Evolutionary conservation across 2,797 vertebrate genomes (phyloP), one percentile per base, ranked within the genome.

Genomic region (Enteromius afrohamiltoni): DNA sequence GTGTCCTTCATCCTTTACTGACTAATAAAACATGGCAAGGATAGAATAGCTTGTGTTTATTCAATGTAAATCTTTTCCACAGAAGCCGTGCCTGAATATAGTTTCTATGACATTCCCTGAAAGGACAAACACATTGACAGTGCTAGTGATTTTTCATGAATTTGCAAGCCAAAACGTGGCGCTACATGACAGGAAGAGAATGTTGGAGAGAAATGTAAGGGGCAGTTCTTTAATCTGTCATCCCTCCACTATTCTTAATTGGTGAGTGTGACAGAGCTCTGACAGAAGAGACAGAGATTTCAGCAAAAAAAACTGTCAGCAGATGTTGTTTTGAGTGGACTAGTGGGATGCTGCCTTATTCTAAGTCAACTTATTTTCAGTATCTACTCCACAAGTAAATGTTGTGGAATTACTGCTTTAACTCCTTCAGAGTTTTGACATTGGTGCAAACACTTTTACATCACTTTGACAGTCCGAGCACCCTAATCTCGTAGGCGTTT

Each of bases 321-420:
- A 31, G 70, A 74, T 74, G 70, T 31, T 73, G 47, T 74, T 53
- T 74, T 75, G 29, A 75, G 26, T 73, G n/a, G 10, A 23, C 49
- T 75, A 16, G 49, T 37, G 31, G 31, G 71, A 55, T 14, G 19
- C 31, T 13, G 11, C 2, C 11, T 37, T 37, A 34, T 34, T 8
- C n/a, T 34, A 37, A 37, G 17, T 73, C 45, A 51, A 21, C 40
- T 34, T 11, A 75, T 37, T 69, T 69, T 79, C 62, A 23, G 29
- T 34, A 8, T 4, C 45, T 29, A 47, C 23, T 47, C 42, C 68
- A 47, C 51, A 16, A 37, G 73, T 58, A 37, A 75, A 40, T 40
- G 19, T 40, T 37, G 9, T 45, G 4, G 45, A 49, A 49, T 26
- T 17, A 10, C 17, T n/a, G 2, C 49, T 19, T 19, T 49, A 34